These are phyloP conservation scores for Donacobius atricapilla DNA, from an alignment of 2,113 vertebrate species.

Conservation along the genomic window DNA sequence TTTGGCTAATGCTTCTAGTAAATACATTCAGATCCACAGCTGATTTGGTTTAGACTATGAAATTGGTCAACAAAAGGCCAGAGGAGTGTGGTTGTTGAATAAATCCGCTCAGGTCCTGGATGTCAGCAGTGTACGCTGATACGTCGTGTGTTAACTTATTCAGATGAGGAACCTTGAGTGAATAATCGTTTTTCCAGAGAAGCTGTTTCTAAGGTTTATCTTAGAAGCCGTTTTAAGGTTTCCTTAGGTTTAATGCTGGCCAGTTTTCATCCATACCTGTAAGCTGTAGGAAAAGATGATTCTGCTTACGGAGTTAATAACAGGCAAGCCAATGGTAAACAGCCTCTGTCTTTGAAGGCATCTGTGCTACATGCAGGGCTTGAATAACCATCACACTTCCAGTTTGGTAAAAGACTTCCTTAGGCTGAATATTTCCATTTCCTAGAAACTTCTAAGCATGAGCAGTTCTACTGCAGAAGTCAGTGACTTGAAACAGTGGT, in stretches of 20 bases:
- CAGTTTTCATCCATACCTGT: not conserved
- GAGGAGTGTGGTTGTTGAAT: not conserved
- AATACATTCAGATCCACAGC: accelerated
- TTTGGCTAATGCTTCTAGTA: not conserved
- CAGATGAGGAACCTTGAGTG: not conserved
- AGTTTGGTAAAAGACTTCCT: not conserved
- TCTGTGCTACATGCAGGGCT: accelerated
- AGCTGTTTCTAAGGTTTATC: not conserved
- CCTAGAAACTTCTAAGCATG: not conserved
- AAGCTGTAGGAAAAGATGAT: not conserved
- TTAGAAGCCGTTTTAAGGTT: not conserved
- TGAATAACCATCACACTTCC: not conserved
- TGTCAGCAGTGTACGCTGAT: not conserved
- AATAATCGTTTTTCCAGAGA: not conserved
- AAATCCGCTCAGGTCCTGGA: not conserved
- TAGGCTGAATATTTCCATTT: not conserved
- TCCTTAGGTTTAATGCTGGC: not conserved
- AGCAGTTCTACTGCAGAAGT: not conserved
- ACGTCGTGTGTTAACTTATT: not conserved
- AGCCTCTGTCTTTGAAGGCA: not conserved
- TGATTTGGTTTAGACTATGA: not conserved
- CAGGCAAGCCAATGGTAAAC: not conserved
- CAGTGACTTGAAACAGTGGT: not conserved
- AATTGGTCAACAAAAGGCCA: not conserved
- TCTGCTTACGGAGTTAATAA: not conserved